Base-by-base conservation (phyloP, 2,888 invertebrate genomes). In the Agriopis leucophaearia region DNA sequence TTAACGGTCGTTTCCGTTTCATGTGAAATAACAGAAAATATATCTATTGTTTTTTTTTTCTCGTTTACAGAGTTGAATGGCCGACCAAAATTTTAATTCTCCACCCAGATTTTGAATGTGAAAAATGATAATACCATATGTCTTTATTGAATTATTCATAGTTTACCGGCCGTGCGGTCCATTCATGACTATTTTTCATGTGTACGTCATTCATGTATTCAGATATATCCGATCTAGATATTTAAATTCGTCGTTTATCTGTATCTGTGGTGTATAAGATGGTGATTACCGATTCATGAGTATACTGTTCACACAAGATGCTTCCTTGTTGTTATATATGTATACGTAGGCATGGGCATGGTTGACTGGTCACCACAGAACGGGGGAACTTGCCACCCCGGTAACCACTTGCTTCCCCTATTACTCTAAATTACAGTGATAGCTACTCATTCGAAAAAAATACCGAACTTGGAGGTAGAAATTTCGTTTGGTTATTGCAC, bases 11-110 rank as follows among this genome's bases (percentile, higher is more conserved):
- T 48, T 70, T 70, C 67, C 57, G 64, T 64, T 68, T 71, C 64
- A 72, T 76, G 74, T 75, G 76, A 75, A 73, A 75, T 77, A 75
- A 76, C 71, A 73, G 67, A 76, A 82, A 81, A 80, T 74, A 78
- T 59, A 72, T 69, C 80, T 74, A 81, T 83, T 84, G 84, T 84
- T 70, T 67, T 77, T 52, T 79, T 71, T 78, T 77, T 74, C 36
- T 56, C 44, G 63, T 60, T 56, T 56, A 7, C 55, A 42, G 69
- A 80, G 93, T 86, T 91, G 86, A 93, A 90, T 72, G 93, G 87
- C 91, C 92, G 88, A 76, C 90, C 88, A 88, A 88, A 85, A 87
- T 92, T 86, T 90, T 87, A 88, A 88, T 85, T 84, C 86, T 78
- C 81, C 84, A 87, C 88, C 89, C 85, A 90, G 86, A 88, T 91